These are phyloP conservation scores for Crotophaga sulcirostris DNA, from an alignment of 2,113 vertebrate species.

Conservation along the genomic window DNA sequence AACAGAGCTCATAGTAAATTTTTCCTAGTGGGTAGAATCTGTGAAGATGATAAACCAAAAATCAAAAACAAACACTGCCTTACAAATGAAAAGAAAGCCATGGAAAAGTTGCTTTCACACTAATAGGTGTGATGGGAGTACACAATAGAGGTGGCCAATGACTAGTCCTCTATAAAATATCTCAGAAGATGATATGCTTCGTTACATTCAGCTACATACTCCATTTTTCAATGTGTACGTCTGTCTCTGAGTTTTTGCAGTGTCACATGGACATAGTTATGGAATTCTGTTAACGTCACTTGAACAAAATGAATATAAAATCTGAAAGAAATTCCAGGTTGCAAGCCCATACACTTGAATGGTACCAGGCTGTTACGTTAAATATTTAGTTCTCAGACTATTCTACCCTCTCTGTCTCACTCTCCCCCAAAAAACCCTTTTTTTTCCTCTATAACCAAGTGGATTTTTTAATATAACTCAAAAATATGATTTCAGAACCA, in stretches of 20 bases:
- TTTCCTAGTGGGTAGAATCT: not conserved
- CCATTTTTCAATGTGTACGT: not conserved
- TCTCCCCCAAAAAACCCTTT: not conserved
- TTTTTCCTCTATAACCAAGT: not conserved
- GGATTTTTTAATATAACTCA: not conserved
- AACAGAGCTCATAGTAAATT: not conserved
- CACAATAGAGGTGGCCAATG: not conserved
- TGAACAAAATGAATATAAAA: not conserved
- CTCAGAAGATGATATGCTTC: not conserved
- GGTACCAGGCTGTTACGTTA: not conserved
- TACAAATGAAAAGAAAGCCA: not conserved
- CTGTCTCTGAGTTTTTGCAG: slow-evolving; percentile 1
- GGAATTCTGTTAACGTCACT: not conserved
- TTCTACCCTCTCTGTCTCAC: not conserved
- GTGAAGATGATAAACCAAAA: not conserved
- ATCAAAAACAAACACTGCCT: not conserved
- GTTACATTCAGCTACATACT: not conserved
- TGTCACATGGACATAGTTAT: not conserved
- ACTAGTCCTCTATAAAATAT: not conserved
- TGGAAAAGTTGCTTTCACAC: not conserved
- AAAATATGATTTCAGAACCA: not conserved
- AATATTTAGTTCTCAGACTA: not conserved
- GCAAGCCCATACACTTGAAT: not conserved
- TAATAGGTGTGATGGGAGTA: not conserved
- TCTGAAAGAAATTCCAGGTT: not conserved